Evolutionary conservation across 2,113 vertebrate species (phyloP), one percentile per base, ranked within the genome.

Genomic region (Microtus richardsoni): DNA sequence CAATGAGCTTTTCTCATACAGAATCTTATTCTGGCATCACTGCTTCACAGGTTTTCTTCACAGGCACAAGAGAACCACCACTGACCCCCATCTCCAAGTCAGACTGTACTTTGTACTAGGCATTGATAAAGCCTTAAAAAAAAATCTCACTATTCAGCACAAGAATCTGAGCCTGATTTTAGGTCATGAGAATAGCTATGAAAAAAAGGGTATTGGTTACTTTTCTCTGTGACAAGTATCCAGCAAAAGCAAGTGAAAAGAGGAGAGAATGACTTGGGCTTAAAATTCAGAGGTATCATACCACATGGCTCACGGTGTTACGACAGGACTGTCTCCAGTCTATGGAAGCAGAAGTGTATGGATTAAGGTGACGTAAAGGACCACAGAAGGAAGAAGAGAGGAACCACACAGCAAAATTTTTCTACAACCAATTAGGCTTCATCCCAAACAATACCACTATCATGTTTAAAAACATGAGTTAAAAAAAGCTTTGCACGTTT

Each of bases 311-410:
- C 7, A 26, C n/a, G 33, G 12, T 2, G 0, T 26, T 49, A 47
- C 52, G 5, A n/a, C 47, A 39, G 12, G 19, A n/a, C 21, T 0
- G 0, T 9, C 7, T 17, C 22, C 21, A 54, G 12, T 28, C 7
- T 28, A 47, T n/a, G 33, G 49, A 49, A 39, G 13, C 49, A 54
- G 24, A 52, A 88, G 49, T 28, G 4, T 39, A 26, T 28, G 7
- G 16, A 44, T 47, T 47, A 36, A 26, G 24, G 52, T 41, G 13
- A 39, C 22, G 28, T 58, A 4, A 41, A 52, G 4, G 4, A 5
- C 8, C 12, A 10, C 16, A 73, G 58, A 52, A 88, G 36, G 36
- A 54, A 71, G 66, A 12, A n/a, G 47, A 87, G 84, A 17, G 10
- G 19, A 83, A 83, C n/a, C 14, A 83, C 80, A 83, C 4, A 28